Conservation (phyloP, 2,797 vertebrate species). For the Sebastes steindachneri region DNA sequence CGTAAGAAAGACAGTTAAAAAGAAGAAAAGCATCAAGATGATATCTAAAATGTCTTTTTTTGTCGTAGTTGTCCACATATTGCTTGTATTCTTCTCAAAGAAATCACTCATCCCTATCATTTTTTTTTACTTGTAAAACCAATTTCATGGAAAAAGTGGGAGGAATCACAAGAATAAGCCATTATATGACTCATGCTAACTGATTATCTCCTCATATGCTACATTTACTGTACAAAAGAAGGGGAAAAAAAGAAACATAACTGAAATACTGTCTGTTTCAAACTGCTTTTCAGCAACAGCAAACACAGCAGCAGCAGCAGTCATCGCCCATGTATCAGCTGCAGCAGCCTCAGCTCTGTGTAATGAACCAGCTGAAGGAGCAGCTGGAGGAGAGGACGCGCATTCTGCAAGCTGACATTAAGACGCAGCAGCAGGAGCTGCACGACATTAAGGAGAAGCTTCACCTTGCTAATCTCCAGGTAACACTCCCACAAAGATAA, state of each 20-base stretch:
- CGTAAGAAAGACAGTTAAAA: background rate
- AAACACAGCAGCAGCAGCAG: slow-evolving; percentile 61
- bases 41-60: background rate
- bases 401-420: slow-evolving; percentile 89
- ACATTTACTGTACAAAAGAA: background rate
- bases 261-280: background rate
- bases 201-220: background rate
- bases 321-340: slow-evolving; percentile 81
- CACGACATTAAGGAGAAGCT: slow-evolving; percentile 91
- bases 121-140: background rate
- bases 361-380: slow-evolving; percentile 90
- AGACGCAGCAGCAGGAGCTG: slow-evolving; percentile 88
- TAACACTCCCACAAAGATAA: slow-evolving; percentile 53
- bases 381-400: slow-evolving; percentile 89
- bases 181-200: slow-evolving; percentile 13
- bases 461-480: slow-evolving; percentile 87
- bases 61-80: background rate
- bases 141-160: slow-evolving; percentile 6
- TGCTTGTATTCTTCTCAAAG: background rate
- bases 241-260: background rate
- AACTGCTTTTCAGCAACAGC: slow-evolving; percentile 39
- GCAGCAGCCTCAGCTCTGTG: slow-evolving; percentile 85
- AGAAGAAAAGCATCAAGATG: background rate
- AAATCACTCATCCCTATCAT: background rate
- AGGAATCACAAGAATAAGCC: background rate